Base-by-base conservation (phyloP, 2,797 vertebrate species). In the Apodemus agrarius region DNA sequence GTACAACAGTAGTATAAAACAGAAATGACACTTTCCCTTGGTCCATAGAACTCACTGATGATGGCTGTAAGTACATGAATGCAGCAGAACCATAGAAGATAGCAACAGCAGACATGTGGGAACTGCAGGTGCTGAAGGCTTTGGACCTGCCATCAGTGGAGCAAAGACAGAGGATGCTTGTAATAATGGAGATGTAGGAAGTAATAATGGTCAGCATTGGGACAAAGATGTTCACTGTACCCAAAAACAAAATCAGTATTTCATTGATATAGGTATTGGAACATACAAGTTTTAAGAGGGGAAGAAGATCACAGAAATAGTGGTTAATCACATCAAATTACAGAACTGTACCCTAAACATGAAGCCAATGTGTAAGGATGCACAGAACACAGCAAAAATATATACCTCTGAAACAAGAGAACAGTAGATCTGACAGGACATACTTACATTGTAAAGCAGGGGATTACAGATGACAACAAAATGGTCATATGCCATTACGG, bases 301-400 rank as follows among this genome's bases (percentile, higher is more conserved):
- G 96, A 19, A 94, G 76, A 49, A 97, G 34, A 29, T 98, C 93
- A 72, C 97, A 94, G 90, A 96, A 83, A 21, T 88, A 91, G 67
- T 96, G 88, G 19, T 94, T 94, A 8, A 94, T 91, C 16, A 54
- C 63, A 76, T 89, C 52, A 9, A 54, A 31, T 10, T 85, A 37
- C 97, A 98, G 67, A 98, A 98, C 67, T 91, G 34, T 24, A 97
- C 82, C 11, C 37, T 86, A 22, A 97, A 63, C 65, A 95, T 96
- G 26, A 76, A 95, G 22, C 61, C 31, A 3, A 31, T 97, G 26
- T 97, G 96, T 31, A 78, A 82, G 78, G 95, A 37, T 52, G 96
- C 61, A 69, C 95, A 97, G 14, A 85, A 8, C 29, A 96, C 49
- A 10, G 46, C 92, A 69, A 88, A 29, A 3, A 67, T 16, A 87